Evolutionary conservation across 2,797 vertebrate species (phyloP).

Genomic region (Todus mexicanus): DNA sequence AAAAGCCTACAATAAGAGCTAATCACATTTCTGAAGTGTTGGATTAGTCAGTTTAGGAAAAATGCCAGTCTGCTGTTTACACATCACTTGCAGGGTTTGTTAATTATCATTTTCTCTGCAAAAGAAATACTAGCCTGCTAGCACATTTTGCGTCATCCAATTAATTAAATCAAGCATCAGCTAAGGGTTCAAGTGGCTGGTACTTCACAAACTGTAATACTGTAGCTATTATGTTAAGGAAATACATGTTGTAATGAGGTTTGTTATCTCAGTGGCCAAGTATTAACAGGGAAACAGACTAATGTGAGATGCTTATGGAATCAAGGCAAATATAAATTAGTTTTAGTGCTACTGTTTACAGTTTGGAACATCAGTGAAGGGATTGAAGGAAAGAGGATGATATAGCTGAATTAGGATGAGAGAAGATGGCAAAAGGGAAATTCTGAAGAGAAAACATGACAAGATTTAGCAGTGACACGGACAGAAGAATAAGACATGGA

Average conservation of each 20-base stretch:
- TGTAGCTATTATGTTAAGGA: not conserved
- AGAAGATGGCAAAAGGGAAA: not conserved
- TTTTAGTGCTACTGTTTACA: not conserved
- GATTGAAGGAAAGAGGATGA: not conserved
- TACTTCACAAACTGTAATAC: not conserved
- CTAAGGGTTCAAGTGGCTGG: not conserved
- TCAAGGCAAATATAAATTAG: not conserved
- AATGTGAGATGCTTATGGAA: not conserved
- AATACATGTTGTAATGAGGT: not conserved
- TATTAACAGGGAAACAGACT: not conserved
- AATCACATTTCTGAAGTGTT: not conserved
- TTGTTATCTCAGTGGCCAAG: not conserved
- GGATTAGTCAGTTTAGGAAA: not conserved
- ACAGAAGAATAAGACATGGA: not conserved
- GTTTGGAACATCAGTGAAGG: not conserved
- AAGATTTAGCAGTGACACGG: not conserved
- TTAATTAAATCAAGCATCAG: constrained; percentile 1
- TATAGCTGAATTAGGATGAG: not conserved
- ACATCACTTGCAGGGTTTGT: not conserved
- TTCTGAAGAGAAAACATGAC: not conserved
- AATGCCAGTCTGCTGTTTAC: not conserved
- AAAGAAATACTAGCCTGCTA: not conserved
- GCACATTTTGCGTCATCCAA: not conserved
- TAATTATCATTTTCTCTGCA: not conserved
- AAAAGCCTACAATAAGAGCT: not conserved